phyloP scores from a whole-genome alignment of 2,888 invertebrate genomes.

The Drosophila affinis region DNA sequence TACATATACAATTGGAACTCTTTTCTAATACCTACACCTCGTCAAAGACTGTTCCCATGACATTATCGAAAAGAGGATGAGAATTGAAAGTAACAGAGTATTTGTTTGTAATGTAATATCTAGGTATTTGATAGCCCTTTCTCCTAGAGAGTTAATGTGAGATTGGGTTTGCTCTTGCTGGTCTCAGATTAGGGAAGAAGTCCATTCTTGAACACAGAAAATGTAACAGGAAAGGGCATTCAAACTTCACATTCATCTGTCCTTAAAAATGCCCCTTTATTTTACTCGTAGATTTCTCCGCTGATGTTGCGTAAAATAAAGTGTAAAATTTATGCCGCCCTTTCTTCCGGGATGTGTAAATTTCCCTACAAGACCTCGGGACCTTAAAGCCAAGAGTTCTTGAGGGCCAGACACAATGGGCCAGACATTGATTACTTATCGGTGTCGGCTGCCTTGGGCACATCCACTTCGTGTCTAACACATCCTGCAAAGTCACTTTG shows the following conservation, averaged over 20 bases:
- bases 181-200: no score
- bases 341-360: slow-evolving; percentile 41
- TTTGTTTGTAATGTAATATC: no score
- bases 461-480: slow-evolving; percentile 31
- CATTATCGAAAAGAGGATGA: no score
- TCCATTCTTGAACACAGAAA: not conserved
- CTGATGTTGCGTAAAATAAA: slow-evolving; percentile 75
- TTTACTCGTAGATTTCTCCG: slow-evolving; percentile 53
- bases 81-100: no score
- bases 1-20: no score
- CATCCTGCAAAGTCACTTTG: slow-evolving; percentile 80
- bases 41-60: no score
- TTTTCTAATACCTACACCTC: no score
- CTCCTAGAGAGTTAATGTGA: no score
- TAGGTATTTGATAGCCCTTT: no score
- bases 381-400: slow-evolving; percentile 55
- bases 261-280: not conserved
- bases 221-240: slow-evolving; percentile 29
- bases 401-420: slow-evolving; percentile 37
- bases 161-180: no score
- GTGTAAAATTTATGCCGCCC: slow-evolving; percentile 73
- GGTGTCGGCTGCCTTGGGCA: not conserved
- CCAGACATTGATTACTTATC: slow-evolving; percentile 45
- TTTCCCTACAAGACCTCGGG: slow-evolving; percentile 33
- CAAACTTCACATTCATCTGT: not conserved